These are phyloP conservation scores for Gerris lacustris DNA, from an alignment of 2,888 invertebrate species.

Conservation along the genomic window DNA sequence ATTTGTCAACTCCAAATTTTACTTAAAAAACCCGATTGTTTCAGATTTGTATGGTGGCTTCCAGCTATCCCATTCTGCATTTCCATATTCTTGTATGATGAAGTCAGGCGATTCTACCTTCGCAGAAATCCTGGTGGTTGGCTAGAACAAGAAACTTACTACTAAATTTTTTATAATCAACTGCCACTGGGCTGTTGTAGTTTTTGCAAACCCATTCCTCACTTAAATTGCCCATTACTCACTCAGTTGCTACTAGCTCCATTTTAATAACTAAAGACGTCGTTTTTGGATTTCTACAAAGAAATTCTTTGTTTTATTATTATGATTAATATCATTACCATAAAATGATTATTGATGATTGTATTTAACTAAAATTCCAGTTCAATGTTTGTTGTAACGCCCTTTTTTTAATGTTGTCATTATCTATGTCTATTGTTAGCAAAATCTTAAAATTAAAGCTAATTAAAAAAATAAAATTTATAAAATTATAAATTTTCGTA, in stretches of 20 bases:
- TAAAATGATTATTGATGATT: too few relatives aligned
- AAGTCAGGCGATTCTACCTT: slow-evolving; percentile 91
- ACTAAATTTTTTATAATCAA: slow-evolving; percentile 47
- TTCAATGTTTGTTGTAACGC: not conserved
- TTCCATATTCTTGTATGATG: slow-evolving; percentile 97
- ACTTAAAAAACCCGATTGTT: not conserved
- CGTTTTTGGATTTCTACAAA: too few relatives aligned
- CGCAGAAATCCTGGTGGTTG: slow-evolving; percentile 97
- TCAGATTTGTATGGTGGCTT: slow-evolving; percentile 96
- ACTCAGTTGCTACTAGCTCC: slow-evolving; percentile 22
- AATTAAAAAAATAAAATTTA: too few relatives aligned
- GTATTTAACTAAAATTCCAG: not conserved
- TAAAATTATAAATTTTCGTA: too few relatives aligned
- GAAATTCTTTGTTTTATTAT: too few relatives aligned
- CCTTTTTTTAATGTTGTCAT: too few relatives aligned
- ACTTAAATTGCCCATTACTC: slow-evolving; percentile 18
- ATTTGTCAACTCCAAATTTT: slow-evolving; percentile 9
- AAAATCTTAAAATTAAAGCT: too few relatives aligned
- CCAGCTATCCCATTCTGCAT: slow-evolving; percentile 96
- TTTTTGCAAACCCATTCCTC: slow-evolving; percentile 19
- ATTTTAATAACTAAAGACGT: slow-evolving; percentile 5
- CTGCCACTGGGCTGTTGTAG: slow-evolving; percentile 7
- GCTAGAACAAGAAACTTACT: slow-evolving; percentile 98
- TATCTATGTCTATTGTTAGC: too few relatives aligned
- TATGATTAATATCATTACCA: too few relatives aligned